Base-by-base conservation (phyloP, 1,140 invertebrate species). In the Drosophila paulistorum region DNA sequence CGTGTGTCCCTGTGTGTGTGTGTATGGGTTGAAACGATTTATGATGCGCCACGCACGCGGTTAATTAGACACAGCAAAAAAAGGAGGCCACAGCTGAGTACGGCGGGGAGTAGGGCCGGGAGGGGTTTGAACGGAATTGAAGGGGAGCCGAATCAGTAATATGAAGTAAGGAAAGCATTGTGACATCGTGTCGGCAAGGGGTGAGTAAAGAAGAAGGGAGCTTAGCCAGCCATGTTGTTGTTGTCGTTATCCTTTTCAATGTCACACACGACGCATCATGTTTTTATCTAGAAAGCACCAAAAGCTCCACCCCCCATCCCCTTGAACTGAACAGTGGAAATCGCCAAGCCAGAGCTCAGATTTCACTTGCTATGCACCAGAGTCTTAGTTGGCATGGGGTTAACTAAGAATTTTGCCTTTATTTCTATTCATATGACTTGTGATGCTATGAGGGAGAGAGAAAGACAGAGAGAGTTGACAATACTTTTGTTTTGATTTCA, bases 11-110 rank as follows among this genome's bases (percentile, higher is more conserved):
- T n/a, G 17, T 17, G 2, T 48, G 45, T 48, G 17, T 7, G 45
- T 51, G 45, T 51, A 51, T 51, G 45, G 45, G 74, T 70, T 77
- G 66, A 71, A 79, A 87, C 83, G 82, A 86, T 86, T 86, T 86
- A 87, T 87, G 82, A 86, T 83, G 83, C 76, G 83, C 82, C 82
- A 86, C 79, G 83, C 82, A 86, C 79, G 79, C 82, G 83, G 83
- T 86, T 87, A 87, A 87, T 86, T 86, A 86, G 82, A 82, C 80
- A 89, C 76, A 83, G 71, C 61, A 69, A 42, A 57, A 26, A 81
- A 77, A 42, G 41, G 64, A 79, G 79, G 78, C 67, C 81, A 86
- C 58, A 84, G 81, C 78, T 74, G 62, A 71, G 45, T 51, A 51
- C 39, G 60, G 23, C 14, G 14, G 69, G 65, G 30, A 30, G 30